Evolutionary conservation across 2,113 vertebrate species (phyloP).

Genomic region (Sorex fumeus): DNA sequence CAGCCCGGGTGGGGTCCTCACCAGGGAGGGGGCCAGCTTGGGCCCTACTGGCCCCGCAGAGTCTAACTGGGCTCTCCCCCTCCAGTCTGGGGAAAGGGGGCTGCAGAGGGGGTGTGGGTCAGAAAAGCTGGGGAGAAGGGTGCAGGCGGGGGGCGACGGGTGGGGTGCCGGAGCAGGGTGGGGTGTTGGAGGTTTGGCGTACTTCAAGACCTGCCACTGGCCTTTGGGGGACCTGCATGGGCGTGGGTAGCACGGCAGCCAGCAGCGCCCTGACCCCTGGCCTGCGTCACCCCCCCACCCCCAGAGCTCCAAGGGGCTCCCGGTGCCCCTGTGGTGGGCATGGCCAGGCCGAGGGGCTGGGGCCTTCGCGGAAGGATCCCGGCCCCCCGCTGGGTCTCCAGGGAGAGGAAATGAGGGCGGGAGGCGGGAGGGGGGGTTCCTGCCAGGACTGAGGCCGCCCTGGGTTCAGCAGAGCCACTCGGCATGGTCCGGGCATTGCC

Average conservation of each 20-base stretch:
- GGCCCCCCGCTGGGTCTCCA: slow-evolving; percentile 54
- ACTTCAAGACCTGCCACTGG: no score
- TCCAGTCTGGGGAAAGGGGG: no score
- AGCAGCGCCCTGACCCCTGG: not conserved
- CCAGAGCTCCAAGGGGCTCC: slow-evolving; percentile 42
- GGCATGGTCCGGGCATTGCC: slow-evolving; percentile 76
- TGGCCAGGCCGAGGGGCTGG: not conserved
- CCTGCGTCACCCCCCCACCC: no score
- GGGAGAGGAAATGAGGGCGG: slow-evolving; percentile 37
- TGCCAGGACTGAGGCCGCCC: slow-evolving; percentile 68
- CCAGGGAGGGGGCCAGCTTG: no score
- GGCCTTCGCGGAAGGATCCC: slow-evolving; percentile 57
- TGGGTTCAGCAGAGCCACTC: slow-evolving; percentile 19
- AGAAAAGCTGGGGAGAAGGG: no score
- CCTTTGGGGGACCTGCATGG: not conserved
- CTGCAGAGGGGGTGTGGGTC: no score
- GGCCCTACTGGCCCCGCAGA: no score
- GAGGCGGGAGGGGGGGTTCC: not conserved
- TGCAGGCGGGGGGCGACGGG: no score
- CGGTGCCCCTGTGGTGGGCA: not conserved
- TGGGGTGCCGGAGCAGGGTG: no score
- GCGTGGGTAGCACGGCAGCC: not conserved
- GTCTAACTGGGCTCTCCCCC: no score
- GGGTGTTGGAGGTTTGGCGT: no score
- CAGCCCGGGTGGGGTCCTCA: no score